Conservation (phyloP, 2,113 vertebrate genomes). For the Cololabis saira region DNA sequence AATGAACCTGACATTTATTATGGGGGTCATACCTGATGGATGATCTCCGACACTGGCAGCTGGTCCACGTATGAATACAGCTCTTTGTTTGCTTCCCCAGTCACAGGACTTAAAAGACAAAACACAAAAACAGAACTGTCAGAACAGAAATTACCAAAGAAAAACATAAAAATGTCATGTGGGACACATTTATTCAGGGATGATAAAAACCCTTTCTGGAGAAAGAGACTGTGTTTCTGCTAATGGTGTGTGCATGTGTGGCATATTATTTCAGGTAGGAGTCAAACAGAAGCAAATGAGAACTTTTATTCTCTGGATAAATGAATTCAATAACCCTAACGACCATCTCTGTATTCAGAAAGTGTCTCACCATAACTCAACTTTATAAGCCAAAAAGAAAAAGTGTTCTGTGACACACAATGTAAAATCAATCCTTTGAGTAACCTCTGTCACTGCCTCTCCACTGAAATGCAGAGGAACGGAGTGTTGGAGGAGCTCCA, state of each 20-base stretch:
- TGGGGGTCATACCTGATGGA: conserved; percentile 89
- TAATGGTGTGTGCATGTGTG: conserved; percentile 23
- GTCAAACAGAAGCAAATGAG: conserved; percentile 45
- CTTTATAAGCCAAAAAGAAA: background rate
- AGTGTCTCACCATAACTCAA: background rate
- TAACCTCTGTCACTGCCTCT: background rate
- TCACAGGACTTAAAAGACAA: conserved; percentile 64
- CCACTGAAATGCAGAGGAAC: background rate
- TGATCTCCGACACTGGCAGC: conserved; percentile 95
- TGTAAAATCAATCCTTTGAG: background rate
- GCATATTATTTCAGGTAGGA: too few relatives aligned
- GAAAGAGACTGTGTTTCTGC: conserved; percentile 18
- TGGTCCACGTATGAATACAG: conserved; percentile 89
- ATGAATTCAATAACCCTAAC: background rate
- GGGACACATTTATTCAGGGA: too few relatives aligned
- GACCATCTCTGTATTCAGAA: background rate
- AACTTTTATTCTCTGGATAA: background rate
- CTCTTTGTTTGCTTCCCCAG: conserved; percentile 72
- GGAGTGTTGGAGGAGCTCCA: conserved; percentile 1
- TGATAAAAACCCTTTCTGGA: background rate
- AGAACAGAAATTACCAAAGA: conserved; percentile 30
- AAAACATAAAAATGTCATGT: background rate
- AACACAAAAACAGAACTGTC: conserved; percentile 9
- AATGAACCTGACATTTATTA: background rate
- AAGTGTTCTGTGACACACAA: background rate